Evolutionary conservation across 2,113 vertebrate genomes (phyloP).

Genomic region (Oreochromis spilurus): DNA sequence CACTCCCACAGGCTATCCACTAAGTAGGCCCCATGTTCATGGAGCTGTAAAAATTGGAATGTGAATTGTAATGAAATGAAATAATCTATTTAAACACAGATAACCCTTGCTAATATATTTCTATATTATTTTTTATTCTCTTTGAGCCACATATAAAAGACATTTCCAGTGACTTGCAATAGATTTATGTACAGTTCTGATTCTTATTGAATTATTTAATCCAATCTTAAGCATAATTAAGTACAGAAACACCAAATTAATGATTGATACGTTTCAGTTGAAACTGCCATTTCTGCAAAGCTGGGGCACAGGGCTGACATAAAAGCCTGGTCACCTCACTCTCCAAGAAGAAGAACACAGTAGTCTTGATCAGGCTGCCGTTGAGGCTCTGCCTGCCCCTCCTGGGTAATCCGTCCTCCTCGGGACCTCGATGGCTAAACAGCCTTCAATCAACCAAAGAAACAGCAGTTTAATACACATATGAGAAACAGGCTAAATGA

Average conservation of each 20-base stretch:
- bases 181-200: neutral
- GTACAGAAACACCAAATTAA: neutral
- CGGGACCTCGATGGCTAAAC: conserved; percentile 88
- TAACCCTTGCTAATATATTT: neutral
- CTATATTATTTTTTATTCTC: neutral
- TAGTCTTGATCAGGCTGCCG: conserved; percentile 93
- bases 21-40: conserved; percentile 94
- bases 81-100: neutral
- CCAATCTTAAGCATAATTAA: neutral
- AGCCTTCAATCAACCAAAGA: conserved; percentile 69
- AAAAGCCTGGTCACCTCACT: conserved; percentile 79
- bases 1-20: conserved; percentile 98
- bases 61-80: neutral
- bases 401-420: conserved; percentile 85
- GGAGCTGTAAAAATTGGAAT: conserved; percentile 73
- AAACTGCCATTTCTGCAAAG: neutral
- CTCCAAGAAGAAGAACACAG: conserved; percentile 97
- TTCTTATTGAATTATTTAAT: neutral
- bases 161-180: neutral
- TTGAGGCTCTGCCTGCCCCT: conserved; percentile 92
- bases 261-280: neutral
- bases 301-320: neutral
- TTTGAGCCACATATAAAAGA: neutral
- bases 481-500: neutral
- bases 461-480: neutral